Evolutionary conservation across 2,113 vertebrate genomes (phyloP).

Genomic region (Oncorhynchus nerka): DNA sequence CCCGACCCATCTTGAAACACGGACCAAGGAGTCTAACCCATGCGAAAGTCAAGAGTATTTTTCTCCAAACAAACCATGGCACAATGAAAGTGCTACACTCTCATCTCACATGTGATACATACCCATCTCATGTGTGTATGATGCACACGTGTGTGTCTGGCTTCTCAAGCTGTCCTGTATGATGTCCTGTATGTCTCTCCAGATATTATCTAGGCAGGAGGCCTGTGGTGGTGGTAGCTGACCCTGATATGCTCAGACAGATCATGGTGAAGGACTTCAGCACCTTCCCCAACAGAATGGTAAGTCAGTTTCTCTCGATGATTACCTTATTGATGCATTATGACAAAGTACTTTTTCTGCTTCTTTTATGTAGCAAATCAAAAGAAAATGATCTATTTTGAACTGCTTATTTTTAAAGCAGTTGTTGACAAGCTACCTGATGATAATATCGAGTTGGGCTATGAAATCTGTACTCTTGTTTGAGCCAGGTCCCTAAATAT

Average conservation of each 20-base stretch:
- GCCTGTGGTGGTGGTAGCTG: conserved; percentile 76
- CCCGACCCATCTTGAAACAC: no score
- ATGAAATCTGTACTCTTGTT: not conserved
- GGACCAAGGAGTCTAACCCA: no score
- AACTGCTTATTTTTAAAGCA: not conserved
- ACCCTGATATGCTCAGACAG: conserved; percentile 85
- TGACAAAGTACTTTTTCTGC: not conserved
- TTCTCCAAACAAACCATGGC: no score
- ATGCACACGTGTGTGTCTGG: conserved; percentile 18
- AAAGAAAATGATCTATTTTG: not conserved
- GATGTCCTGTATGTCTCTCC: conserved; percentile 13
- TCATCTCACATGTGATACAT: no score
- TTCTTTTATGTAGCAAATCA: not conserved
- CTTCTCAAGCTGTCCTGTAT: not conserved
- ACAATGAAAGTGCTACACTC: no score
- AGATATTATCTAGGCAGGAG: conserved; percentile 89
- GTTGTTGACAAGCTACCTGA: not conserved
- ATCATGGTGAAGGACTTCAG: conserved; percentile 88
- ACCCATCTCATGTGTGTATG: conserved; percentile 4
- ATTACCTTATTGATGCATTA: not conserved
- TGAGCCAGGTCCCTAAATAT: not conserved
- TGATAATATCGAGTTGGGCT: not conserved
- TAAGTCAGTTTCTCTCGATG: conserved; percentile 34
- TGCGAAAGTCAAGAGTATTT: no score
- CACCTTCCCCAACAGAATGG: conserved; percentile 88